Evolutionary conservation across 2,113 vertebrate species (phyloP), one percentile per base, ranked within the genome.

Genomic region (Octodon degus): DNA sequence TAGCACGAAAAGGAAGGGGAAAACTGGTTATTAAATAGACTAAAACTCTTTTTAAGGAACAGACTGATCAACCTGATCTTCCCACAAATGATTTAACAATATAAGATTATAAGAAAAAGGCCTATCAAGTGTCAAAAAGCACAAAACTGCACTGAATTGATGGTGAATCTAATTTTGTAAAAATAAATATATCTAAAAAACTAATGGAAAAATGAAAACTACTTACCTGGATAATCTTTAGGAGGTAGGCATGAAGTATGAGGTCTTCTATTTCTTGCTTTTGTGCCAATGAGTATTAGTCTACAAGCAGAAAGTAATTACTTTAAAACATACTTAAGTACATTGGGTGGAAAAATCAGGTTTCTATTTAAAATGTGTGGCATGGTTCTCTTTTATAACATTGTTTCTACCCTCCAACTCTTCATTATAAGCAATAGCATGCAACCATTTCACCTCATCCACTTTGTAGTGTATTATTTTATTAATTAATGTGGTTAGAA

Each of bases 401-500:
- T 55, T 90, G 6, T 87, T 89, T 90, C 55, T 47, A 27, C 13
- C 20, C 11, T 81, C 85, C 37, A 58, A 43, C 22, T 91, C 37
- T 55, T n/a, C 37, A 5, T 72, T 40, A 79, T 74, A 94, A 96
- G 76, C 85, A 77, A 87, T 13, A 89, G 1, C 67, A 50, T 34
- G 55, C n/a, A 27, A 58, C 1, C 67, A 20, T 67, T 83, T 92
- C 47, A 80, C 20, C 53, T 70, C 10, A 25, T 68, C 55, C 14
- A 53, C 47, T 77, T 77, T 40, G 43, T 11, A 16, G 30, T 10
- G 25, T 90, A 67, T 94, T 76, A 86, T 68, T 93, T 84, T 34
- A 89, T 80, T 83, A 68, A 88, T 85, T 85, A 92, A 94, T 74
- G 37, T 92, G 40, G 17, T 63, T 93, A 47, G 37, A 93, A 86